Evolutionary conservation across 2,113 vertebrate genomes (phyloP), one percentile per base, ranked within the genome.

Genomic region (Microtus richardsoni): DNA sequence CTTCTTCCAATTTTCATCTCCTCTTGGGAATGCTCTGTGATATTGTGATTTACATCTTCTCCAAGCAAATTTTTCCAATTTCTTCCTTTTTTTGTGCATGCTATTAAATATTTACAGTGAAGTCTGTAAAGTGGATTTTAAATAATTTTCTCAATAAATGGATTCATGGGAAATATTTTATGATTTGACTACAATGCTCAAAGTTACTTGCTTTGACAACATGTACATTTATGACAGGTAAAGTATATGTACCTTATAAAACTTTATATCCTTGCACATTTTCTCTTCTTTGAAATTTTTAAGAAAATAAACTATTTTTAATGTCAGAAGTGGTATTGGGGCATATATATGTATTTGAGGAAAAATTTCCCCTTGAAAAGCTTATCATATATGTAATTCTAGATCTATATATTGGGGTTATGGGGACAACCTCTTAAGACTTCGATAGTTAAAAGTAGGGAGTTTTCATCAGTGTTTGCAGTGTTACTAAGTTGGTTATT

Each of bases 141-240:
- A 47, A 60, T 96, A 85, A 7, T 79, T 85, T 92, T 84, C 30
- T 26, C 85, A 12, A 21, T n/a, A 6, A 44, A 47, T 95, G 22
- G 70, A 87, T 47, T 89, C 74, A 68, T 8, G 80, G 24, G 19
- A 80, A 88, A 88, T 78, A 80, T 84, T 91, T 75, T 74, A 91
- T 88, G 11, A 80, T 66, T 58, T 78, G 52, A 36, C 1, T 74
- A 41, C 26, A 41, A 52, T 86, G 13, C 36, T 70, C 49, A 49
- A 90, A 71, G 16, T 49, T 78, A 78, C 12, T 47, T 74, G 19
- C 28, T 94, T 60, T 94, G 91, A 87, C 36, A 49, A 87, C 11
- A 74, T 68, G 22, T 47, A 90, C 88, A 49, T 88, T 52, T 83
- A 94, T 86, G 70, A 92, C 39, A 93, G 84, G 4, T 93, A 93